Evolutionary conservation across 2,113 vertebrate genomes (phyloP), one percentile per base, ranked within the genome.

Genomic region (Thomomys bottae): DNA sequence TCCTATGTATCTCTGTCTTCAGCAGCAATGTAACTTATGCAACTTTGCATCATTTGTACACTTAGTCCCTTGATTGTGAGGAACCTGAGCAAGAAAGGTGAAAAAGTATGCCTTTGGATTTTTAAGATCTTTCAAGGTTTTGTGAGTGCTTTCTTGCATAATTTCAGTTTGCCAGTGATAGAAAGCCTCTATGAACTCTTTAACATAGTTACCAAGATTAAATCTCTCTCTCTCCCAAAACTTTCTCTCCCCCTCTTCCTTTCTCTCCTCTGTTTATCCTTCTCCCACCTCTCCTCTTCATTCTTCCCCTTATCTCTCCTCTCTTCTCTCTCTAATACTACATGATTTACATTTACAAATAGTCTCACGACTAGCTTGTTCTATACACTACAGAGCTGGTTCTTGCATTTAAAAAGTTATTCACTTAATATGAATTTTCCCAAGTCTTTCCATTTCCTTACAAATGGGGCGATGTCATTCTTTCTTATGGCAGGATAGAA

Each of bases 361-460:
- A 79, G 1, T 89, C 32, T 36, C 6, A 84, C 54, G 42, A 84
- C 21, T 87, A 87, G n/a, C 23, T 40, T 84, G 0, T 85, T 93
- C 18, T 32, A 85, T 84, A 61, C 66, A 77, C 84, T 28, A 84
- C 1, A 67, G 30, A 95, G 21, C 87, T 88, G 28, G 1, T 66
- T 89, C 30, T 92, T 45, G 82, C 6, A 40, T 84, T 81, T 80
- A 49, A 88, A 94, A 90, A 77, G n/a, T n/a, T n/a, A n/a, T n/a
- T n/a, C n/a, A n/a, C n/a, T n/a, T n/a, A n/a, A n/a, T n/a, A n/a
- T n/a, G n/a, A n/a, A n/a, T n/a, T n/a, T n/a, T n/a, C n/a, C n/a
- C n/a, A n/a, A n/a, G n/a, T n/a, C n/a, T n/a, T n/a, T n/a, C n/a
- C n/a, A n/a, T n/a, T n/a, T n/a, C n/a, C n/a, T n/a, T n/a, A n/a